Evolutionary conservation across 2,888 invertebrate species (phyloP), one percentile per base, ranked within the genome.

Genomic region (Drosophila greeni): DNA sequence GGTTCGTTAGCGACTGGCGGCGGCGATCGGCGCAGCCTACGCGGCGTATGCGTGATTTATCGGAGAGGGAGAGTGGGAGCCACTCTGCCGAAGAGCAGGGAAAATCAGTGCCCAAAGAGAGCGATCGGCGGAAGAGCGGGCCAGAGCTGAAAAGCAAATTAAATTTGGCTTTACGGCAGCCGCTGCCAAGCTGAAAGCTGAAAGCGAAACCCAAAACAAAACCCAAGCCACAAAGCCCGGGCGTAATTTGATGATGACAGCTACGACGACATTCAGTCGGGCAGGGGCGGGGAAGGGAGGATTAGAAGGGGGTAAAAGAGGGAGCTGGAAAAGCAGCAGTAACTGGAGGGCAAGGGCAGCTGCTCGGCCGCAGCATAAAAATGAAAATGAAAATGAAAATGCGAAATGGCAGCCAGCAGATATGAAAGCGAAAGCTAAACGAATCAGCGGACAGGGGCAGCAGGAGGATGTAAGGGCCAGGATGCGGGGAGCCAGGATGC

Each of bases 191-290:
- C 70, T 67, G 66, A 74, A 14, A 31, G 31, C 70, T 67, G 66
- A 74, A 70, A 72, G 70, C 66, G 56, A 72, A 72, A 74, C 70
- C 58, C 42, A 49, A 47, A 47, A 47, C 45, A 47, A 47, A 47
- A 47, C 18, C 45, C 31, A 47, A 47, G 67, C 75, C 72, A 80
- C 77, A 80, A 77, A 70, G 76, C 61, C 34, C 26, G 59, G 59
- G 65, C 74, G 78, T 80, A 81, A 81, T 82, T 80, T 76, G 74
- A 80, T 82, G 81, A 82, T 80, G 81, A 80, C 81, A 81, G 74
- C 70, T 69, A 64, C 69, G 62, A 47, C 62, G 56, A 53, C 57
- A 66, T 52, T 36, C 42, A 40, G 49, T 33, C 11, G 47, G 34
- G 5, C 9, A n/a, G 24, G 2, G 9, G 36, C 0, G 3, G 9